Conservation (phyloP, 2,113 vertebrate species). For the Rhipidura dahli region DNA sequence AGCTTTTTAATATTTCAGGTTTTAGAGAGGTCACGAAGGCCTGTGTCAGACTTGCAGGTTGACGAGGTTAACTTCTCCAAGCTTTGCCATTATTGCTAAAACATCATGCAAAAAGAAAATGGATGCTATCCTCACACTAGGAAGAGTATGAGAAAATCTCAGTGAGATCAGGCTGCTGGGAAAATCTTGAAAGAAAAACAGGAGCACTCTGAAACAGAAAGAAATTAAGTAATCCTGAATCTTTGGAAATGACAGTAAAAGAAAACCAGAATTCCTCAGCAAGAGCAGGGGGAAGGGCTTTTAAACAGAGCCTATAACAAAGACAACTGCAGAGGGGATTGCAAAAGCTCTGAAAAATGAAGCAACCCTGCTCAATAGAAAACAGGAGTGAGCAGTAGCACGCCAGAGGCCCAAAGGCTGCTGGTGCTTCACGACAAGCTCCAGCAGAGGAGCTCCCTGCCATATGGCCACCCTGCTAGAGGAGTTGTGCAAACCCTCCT, state of each 20-base stretch:
- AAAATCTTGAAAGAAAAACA: background rate
- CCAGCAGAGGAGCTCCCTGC: background rate
- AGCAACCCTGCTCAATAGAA: background rate
- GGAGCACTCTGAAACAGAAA: background rate
- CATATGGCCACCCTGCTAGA: background rate
- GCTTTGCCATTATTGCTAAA: background rate
- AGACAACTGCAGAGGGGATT: constrained; percentile 1
- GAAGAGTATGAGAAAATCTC: background rate
- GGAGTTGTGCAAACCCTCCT: background rate
- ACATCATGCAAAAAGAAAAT: background rate
- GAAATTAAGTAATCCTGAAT: background rate
- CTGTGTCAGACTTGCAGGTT: background rate
- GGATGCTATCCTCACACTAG: background rate
- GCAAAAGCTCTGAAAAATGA: constrained; percentile 17
- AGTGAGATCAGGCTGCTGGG: background rate
- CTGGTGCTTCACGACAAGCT: background rate
- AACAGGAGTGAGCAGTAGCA: background rate
- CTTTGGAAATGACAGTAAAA: background rate
- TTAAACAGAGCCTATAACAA: background rate
- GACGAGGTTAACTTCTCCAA: background rate
- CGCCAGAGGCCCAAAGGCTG: background rate
- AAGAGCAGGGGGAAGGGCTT: background rate
- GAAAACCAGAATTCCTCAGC: background rate
- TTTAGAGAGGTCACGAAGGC: background rate
- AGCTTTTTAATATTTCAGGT: background rate